Evolutionary conservation across 2,888 invertebrate genomes (phyloP).

Genomic region (Sipha maydis): DNA sequence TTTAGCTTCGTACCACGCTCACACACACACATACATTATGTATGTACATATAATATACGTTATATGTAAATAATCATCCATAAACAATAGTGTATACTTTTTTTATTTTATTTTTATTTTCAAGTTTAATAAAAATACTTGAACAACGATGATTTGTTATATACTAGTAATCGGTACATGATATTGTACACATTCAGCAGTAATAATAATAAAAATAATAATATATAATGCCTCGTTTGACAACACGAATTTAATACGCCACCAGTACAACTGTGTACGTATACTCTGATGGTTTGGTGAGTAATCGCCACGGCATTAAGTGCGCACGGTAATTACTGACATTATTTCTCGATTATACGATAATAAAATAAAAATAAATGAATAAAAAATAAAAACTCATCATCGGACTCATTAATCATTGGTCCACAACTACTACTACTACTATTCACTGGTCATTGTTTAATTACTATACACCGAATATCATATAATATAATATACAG

Average conservation of each 20-base stretch:
- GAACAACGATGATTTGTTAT: no score
- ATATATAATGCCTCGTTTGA: conserved; percentile 8
- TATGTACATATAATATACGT: neutral
- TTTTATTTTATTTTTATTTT: neutral
- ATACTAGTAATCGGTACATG: no score
- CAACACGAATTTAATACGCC: neutral
- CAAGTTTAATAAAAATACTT: neutral
- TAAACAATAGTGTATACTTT: no score
- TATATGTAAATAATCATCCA: no score
- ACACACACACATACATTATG: neutral
- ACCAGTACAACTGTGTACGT: neutral
- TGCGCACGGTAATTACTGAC: conserved; percentile 16
- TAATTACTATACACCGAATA: conserved; percentile 27
- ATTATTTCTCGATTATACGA: conserved; percentile 51
- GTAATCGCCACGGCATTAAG: conserved; percentile 37
- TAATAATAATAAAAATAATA: conserved; percentile 23
- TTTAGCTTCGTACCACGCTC: neutral
- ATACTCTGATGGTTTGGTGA: conserved; percentile 4
- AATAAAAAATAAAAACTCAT: conserved; percentile 25
- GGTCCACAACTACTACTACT: neutral
- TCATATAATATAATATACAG: neutral
- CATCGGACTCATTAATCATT: conserved; percentile 40
- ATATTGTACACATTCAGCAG: neutral
- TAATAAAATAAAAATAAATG: neutral
- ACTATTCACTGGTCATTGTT: conserved; percentile 20